A percentile compares a stretch with the other conserved stretches of the same genome.
phyloP scores from a whole-genome alignment of 2,888 invertebrate species.

The Thecocarcelia acutangulata region DNA sequence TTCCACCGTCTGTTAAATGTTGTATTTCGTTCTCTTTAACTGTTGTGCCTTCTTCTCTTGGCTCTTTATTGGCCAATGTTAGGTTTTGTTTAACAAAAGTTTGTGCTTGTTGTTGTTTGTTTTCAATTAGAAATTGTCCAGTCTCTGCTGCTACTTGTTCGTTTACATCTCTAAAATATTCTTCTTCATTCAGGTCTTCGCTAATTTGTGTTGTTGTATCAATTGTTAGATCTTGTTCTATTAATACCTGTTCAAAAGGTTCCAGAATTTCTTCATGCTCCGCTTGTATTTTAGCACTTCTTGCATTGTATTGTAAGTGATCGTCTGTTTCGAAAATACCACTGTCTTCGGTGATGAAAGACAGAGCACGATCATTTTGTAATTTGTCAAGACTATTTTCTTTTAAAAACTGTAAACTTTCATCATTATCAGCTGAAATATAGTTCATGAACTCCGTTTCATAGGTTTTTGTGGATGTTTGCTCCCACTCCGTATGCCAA shows the following conservation, averaged over 20 bases:
- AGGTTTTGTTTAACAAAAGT: background rate
- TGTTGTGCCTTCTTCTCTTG: background rate
- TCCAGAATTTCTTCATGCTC: constrained; percentile 38
- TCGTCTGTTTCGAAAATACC: constrained; percentile 29
- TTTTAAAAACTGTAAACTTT: background rate
- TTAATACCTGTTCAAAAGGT: constrained; percentile 68
- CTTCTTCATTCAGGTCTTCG: constrained; percentile 26
- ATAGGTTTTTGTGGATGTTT: background rate
- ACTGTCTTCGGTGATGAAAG: constrained; percentile 34
- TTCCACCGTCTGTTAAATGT: background rate
- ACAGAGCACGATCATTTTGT: constrained; percentile 3
- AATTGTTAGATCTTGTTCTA: constrained; percentile 49
- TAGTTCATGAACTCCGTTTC: background rate
- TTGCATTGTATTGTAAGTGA: background rate
- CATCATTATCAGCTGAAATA: constrained; percentile 10
- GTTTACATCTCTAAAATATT: constrained; percentile 17
- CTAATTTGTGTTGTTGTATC: constrained; percentile 19
- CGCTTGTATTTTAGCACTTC: background rate
- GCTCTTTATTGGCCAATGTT: background rate
- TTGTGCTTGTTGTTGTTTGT: constrained; percentile 3
- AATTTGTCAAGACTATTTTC: background rate
- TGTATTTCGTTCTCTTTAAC: background rate
- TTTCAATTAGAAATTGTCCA: constrained; percentile 16
- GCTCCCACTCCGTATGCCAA: constrained; percentile 76
- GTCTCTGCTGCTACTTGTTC: constrained; percentile 8